Conservation (phyloP, 2,113 vertebrate species). For the Psittacula cyanocephala region DNA sequence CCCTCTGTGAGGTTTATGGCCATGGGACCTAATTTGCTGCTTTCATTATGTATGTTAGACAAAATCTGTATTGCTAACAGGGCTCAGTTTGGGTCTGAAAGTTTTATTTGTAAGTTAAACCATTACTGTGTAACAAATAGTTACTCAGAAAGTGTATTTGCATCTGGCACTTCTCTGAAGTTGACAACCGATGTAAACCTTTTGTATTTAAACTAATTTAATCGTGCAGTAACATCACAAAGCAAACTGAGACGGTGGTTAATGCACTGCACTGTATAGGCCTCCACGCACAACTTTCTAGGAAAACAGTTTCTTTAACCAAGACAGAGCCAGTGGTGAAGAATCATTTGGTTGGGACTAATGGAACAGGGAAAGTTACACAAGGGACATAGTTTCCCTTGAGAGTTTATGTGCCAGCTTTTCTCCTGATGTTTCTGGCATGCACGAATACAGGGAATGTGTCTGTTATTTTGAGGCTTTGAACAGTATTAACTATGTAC, state of each 20-base stretch:
- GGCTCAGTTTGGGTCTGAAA: conserved; percentile 69
- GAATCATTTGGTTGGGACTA: background rate
- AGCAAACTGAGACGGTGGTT: conserved; percentile 38
- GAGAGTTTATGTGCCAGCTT: background rate
- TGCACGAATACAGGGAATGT: background rate
- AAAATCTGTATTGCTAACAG: conserved; percentile 78
- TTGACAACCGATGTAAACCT: conserved; percentile 61
- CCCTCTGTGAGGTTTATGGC: conserved; percentile 79
- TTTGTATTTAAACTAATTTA: conserved; percentile 64
- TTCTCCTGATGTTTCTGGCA: background rate
- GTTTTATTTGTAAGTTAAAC: conserved; percentile 71
- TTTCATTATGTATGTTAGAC: conserved; percentile 80
- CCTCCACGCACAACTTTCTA: background rate
- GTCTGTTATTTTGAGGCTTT: background rate
- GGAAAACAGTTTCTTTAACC: background rate
- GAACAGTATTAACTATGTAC: background rate
- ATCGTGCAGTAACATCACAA: conserved; percentile 45
- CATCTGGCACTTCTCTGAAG: conserved; percentile 64
- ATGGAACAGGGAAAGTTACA: background rate
- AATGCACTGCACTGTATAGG: background rate
- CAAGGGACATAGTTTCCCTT: background rate
- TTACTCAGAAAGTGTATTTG: conserved; percentile 60
- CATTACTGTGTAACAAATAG: conserved; percentile 68
- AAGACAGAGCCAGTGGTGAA: background rate
- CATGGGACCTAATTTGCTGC: conserved; percentile 79